Conservation (phyloP, 2,113 vertebrate genomes). For the Gnathonemus longibarbis region DNA sequence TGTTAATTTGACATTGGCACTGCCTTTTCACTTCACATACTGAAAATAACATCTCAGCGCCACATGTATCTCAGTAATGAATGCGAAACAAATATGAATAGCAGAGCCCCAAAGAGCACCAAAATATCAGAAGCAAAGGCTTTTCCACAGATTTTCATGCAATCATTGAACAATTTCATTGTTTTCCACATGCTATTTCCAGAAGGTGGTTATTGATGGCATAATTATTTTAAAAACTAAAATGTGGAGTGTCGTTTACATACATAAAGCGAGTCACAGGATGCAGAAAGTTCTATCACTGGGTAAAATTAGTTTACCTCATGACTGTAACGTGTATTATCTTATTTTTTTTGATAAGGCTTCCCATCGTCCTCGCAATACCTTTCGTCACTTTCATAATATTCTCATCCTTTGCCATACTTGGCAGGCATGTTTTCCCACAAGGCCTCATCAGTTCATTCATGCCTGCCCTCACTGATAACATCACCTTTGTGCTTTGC, state of each 20-base stretch:
- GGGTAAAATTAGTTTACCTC: neutral
- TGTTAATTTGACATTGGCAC: neutral
- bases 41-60: neutral
- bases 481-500: conserved; percentile 20
- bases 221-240: neutral
- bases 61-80: neutral
- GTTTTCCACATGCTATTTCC: neutral
- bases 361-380: neutral
- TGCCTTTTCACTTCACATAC: neutral
- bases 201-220: neutral
- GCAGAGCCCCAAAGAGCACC: neutral
- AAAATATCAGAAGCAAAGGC: neutral
- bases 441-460: neutral
- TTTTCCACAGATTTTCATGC: neutral
- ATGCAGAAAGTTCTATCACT: neutral
- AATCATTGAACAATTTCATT: neutral
- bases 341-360: neutral
- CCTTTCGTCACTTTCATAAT: neutral
- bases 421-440: neutral
- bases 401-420: neutral
- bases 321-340: neutral
- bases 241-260: neutral
- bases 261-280: neutral
- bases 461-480: conserved; percentile 12
- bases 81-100: neutral